These are phyloP conservation scores for Sarcophaga bullata DNA, from an alignment of 1,140 invertebrate species.

Conservation along the genomic window DNA sequence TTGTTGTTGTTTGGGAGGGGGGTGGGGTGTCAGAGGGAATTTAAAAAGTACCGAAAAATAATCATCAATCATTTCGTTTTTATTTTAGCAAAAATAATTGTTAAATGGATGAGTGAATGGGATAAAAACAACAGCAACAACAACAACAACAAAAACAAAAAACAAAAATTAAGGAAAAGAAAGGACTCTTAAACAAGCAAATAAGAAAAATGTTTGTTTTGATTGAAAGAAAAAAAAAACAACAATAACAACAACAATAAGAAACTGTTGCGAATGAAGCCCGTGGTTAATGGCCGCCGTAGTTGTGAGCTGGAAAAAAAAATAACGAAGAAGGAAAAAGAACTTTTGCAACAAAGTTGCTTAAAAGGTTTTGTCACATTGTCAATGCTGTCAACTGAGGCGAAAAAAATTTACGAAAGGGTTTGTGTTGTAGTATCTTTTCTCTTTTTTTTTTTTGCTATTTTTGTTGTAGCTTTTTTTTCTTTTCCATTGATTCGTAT, in stretches of 20 bases:
- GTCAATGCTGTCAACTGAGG: slow-evolving; percentile 23
- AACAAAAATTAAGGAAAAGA: background rate
- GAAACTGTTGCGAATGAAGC: background rate
- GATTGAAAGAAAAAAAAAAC: background rate
- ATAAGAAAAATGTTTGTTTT: background rate
- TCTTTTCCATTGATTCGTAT: background rate
- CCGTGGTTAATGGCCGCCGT: background rate
- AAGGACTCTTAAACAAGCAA: background rate
- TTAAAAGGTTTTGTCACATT: slow-evolving; percentile 24
- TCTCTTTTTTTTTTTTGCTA: background rate
- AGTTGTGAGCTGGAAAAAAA: background rate
- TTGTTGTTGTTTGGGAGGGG: too few species aligned
- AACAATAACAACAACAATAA: background rate
- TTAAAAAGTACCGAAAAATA: background rate
- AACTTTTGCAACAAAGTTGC: slow-evolving; percentile 7
- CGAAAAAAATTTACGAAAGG: background rate
- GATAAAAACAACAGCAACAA: background rate
- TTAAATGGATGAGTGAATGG: background rate
- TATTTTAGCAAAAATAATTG: background rate
- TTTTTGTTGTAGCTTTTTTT: background rate
- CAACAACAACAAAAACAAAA: background rate
- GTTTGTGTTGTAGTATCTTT: slow-evolving; percentile 14
- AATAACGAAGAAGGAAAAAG: background rate
- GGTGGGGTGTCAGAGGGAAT: too few species aligned
- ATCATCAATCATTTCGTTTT: slow-evolving; percentile 4